Evolutionary conservation across 2,888 invertebrate genomes (phyloP).

Genomic region (Habroteleia sp.): DNA sequence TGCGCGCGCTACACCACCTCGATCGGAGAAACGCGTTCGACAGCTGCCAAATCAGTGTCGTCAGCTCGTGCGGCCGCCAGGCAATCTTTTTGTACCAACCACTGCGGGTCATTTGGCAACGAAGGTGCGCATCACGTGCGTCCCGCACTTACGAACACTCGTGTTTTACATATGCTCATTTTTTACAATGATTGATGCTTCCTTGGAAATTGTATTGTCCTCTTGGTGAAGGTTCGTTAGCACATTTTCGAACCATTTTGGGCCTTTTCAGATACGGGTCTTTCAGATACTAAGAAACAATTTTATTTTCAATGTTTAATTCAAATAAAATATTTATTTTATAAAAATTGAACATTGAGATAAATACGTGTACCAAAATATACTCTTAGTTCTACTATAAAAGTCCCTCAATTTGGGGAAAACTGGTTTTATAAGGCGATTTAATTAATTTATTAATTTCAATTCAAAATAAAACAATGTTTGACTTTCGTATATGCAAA

Average conservation of each 20-base stretch:
- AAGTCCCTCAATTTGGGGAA: too few relatives aligned
- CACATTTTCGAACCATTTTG: constrained; percentile 11
- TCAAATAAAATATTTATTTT: too few relatives aligned
- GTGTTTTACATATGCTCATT: constrained; percentile 56
- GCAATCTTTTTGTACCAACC: constrained; percentile 49
- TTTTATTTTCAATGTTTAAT: too few relatives aligned
- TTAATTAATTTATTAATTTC: too few relatives aligned
- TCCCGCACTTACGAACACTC: constrained; percentile 32
- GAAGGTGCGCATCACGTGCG: constrained; percentile 58
- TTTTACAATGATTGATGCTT: constrained; percentile 44
- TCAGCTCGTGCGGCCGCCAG: constrained; percentile 35
- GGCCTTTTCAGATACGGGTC: too few relatives aligned
- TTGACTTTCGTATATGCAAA: too few relatives aligned
- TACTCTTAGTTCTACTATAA: too few relatives aligned
- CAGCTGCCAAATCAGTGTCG: constrained; percentile 76
- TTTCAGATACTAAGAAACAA: too few relatives aligned
- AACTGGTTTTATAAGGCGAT: too few relatives aligned
- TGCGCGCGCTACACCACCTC: constrained; percentile 31
- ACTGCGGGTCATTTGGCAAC: constrained; percentile 56
- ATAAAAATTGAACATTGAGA: too few relatives aligned
- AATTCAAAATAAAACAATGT: too few relatives aligned
- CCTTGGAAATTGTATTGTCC: constrained; percentile 12
- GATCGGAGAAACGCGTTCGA: constrained; percentile 72
- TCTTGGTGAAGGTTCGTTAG: constrained; percentile 5
- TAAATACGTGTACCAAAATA: too few relatives aligned